A percentile compares a stretch with the other conserved stretches of the same genome.
Evolutionary conservation across 2,888 invertebrate genomes (phyloP).

Genomic region (Dusona sp.): DNA sequence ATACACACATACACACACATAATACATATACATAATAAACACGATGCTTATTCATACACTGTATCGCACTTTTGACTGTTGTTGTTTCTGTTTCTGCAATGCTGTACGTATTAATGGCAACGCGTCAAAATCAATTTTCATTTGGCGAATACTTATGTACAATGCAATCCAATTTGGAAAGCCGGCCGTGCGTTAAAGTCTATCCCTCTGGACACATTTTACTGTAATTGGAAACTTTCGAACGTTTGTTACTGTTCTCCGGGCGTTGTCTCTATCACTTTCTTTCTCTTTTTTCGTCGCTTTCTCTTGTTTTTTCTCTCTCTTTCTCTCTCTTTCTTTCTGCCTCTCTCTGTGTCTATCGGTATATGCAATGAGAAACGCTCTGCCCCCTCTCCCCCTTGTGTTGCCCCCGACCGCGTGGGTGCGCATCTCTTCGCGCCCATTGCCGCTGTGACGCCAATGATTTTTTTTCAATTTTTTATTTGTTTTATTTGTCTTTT

Average conservation of each 20-base stretch:
- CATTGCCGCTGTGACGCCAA: constrained; percentile 54
- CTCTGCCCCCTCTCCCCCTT: constrained; percentile 32
- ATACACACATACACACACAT: constrained; percentile 8
- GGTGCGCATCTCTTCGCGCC: constrained; percentile 53
- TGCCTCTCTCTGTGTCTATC: background rate
- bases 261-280: constrained; percentile 36
- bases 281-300: constrained; percentile 24
- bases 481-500: constrained; percentile 8
- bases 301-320: background rate
- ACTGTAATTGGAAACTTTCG: constrained; percentile 81
- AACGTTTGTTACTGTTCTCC: constrained; percentile 76
- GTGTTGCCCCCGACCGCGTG: constrained; percentile 49
- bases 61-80: constrained; percentile 53
- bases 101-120: constrained; percentile 81
- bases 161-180: constrained; percentile 82
- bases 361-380: constrained; percentile 63
- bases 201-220: constrained; percentile 75
- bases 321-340: background rate
- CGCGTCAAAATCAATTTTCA: constrained; percentile 84
- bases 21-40: background rate
- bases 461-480: constrained; percentile 44
- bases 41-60: constrained; percentile 25
- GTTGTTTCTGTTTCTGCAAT: constrained; percentile 43
- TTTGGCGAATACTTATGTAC: constrained; percentile 83
- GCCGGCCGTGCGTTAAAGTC: constrained; percentile 69